Percentiles rank a stretch among this genome's conserved stretches.
Conservation (phyloP, 2,797 vertebrate genomes). For the Sebastes hopkinsi region DNA sequence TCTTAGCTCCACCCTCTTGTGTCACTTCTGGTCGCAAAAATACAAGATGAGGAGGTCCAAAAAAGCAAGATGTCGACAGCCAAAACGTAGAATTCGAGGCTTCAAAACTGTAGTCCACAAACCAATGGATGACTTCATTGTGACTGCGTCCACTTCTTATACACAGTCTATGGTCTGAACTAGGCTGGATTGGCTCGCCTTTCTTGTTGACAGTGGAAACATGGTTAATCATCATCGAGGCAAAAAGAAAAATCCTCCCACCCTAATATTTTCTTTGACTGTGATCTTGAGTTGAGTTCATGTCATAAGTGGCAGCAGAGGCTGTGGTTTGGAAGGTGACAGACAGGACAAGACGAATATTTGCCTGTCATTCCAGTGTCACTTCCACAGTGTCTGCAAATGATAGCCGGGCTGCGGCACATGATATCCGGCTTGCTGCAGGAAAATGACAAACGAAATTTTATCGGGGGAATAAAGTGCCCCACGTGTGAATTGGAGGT, state of each 20-base stretch:
- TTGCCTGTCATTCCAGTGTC: slow-evolving; percentile 50
- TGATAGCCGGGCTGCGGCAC: slow-evolving; percentile 31
- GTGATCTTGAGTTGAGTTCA: slow-evolving; percentile 15
- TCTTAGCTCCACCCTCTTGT: too few relatives aligned
- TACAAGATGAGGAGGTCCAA: too few relatives aligned
- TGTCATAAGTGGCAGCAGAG: slow-evolving; percentile 12
- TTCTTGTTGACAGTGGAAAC: neutral
- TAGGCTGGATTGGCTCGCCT: neutral
- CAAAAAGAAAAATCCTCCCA: neutral
- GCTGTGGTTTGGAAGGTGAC: slow-evolving; percentile 28
- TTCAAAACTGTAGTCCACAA: too few relatives aligned
- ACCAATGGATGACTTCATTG: too few relatives aligned
- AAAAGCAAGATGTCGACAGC: too few relatives aligned
- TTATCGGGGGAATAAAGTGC: slow-evolving; percentile 20
- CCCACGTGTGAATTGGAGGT: slow-evolving; percentile 2
- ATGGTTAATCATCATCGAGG: slow-evolving; percentile 6
- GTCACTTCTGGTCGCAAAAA: too few relatives aligned
- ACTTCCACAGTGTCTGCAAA: slow-evolving; percentile 40
- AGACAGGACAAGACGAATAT: slow-evolving; percentile 53
- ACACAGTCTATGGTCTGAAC: neutral
- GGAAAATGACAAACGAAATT: slow-evolving; percentile 47
- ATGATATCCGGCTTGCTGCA: slow-evolving; percentile 39
- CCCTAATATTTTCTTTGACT: slow-evolving; percentile 10
- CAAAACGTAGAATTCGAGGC: too few relatives aligned
- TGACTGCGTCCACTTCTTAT: too few relatives aligned